Evolutionary conservation across 2,888 invertebrate genomes (phyloP), one percentile per base, ranked within the genome.

Genomic region (Phortica magna): DNA sequence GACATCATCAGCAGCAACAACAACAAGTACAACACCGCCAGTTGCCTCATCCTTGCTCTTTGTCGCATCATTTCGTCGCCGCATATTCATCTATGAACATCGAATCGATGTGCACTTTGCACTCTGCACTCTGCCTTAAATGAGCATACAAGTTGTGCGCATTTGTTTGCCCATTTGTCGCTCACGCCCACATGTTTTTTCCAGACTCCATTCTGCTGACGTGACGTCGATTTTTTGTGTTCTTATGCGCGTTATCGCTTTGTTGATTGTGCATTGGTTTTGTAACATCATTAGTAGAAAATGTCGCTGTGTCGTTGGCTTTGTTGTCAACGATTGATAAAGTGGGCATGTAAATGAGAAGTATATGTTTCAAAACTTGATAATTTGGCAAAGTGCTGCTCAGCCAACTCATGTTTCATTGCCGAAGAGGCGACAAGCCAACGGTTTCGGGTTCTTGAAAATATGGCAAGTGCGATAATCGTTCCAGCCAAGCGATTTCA

Each of bases 71-170:
- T 65, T 65, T 65, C 0, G 1, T 31, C 41, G 31, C 65, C 31
- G 31, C 31, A 31, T 9, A 14, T 59, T n/a, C 59, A 6, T 42
- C n/a, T 7, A 17, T n/a, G n/a, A 17, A n/a, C n/a, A n/a, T 42
- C 41, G 67, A 7, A 41, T 67, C 14, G n/a, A 67, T 67, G 12
- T 67, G 42, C 67, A 71, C 70, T 31, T 65, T 65, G 65, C 19
- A 14, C 31, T 7, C 31, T n/a, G n/a, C n/a, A n/a, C 64, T 7
- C 31, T 39, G 39, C 59, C 19, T 17, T 43, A 43, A 68, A 68
- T 68, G 43, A 68, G 42, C 42, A 68, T 41, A 12, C 7, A 19
- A 42, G 17, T 68, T 65, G 65, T 14, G 41, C 41, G 65, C 65
- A 39, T 65, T 68, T 48, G 53, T 70, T 53, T 70, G 53, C 22